Evolutionary conservation across 2,888 invertebrate species (phyloP).

Genomic region (Torymus tubicola): DNA sequence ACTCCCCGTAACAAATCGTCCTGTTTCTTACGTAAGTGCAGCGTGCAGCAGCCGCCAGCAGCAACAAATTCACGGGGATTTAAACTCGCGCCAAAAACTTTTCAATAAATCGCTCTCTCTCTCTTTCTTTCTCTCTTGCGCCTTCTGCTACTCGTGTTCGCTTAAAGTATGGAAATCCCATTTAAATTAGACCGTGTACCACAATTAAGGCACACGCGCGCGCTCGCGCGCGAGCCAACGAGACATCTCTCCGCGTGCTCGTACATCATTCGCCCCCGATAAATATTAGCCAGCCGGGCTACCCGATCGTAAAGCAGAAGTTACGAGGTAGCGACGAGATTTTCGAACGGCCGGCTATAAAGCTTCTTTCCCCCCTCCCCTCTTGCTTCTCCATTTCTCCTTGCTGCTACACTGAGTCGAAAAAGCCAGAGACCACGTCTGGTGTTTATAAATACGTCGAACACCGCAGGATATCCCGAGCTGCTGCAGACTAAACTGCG

Average conservation of each 20-base stretch:
- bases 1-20: too few relatives aligned
- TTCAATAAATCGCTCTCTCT: too few relatives aligned
- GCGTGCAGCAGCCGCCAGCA: too few relatives aligned
- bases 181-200: not conserved
- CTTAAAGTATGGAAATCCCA: too few relatives aligned
- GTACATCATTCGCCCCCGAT: not conserved
- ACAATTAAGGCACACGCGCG: not conserved
- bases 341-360: slow-evolving; percentile 20
- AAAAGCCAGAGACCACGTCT: slow-evolving; percentile 37
- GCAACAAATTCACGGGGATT: too few relatives aligned
- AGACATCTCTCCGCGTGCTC: not conserved
- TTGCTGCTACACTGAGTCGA: not conserved
- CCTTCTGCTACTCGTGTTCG: too few relatives aligned
- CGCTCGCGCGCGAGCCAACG: not conserved
- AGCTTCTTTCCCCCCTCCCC: not conserved
- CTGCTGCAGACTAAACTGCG: slow-evolving; percentile 61
- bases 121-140: too few relatives aligned
- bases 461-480: slow-evolving; percentile 54
- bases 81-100: too few relatives aligned
- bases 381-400: not conserved
- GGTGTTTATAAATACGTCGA: slow-evolving; percentile 59
- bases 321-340: slow-evolving; percentile 39
- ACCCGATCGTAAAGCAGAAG: slow-evolving; percentile 36
- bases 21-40: too few relatives aligned
- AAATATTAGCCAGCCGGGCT: slow-evolving; percentile 37